Evolutionary conservation across 2,888 invertebrate species (phyloP).

Genomic region (Omphaloscelis lunosa): DNA sequence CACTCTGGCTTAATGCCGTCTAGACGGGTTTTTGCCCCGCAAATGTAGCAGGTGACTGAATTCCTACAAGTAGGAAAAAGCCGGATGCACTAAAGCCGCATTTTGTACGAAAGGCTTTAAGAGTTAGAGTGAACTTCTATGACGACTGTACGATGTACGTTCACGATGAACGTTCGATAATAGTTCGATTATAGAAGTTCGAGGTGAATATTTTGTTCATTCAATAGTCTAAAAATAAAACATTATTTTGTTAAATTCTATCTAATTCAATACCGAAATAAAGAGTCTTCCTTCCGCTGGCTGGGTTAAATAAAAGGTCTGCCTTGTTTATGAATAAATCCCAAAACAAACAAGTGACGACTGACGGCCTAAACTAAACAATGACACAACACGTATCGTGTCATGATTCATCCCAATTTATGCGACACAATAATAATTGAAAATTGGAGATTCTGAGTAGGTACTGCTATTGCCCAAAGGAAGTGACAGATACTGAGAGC

Average conservation of each 20-base stretch:
- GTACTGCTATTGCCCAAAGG: slow-evolving; percentile 29
- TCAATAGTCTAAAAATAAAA: neutral
- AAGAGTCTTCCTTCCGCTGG: neutral
- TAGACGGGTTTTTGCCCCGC: slow-evolving; percentile 84
- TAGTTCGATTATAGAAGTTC: no score
- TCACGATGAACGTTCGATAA: no score
- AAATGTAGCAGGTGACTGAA: slow-evolving; percentile 79
- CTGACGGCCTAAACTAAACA: slow-evolving; percentile 35
- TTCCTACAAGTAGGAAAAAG: slow-evolving; percentile 71
- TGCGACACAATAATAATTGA: slow-evolving; percentile 44
- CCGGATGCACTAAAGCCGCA: slow-evolving; percentile 57
- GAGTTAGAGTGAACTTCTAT: slow-evolving; percentile 49
- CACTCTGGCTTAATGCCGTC: slow-evolving; percentile 77
- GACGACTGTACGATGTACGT: slow-evolving; percentile 18
- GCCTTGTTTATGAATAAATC: slow-evolving; percentile 18
- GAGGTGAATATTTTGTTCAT: neutral
- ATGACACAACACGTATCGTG: slow-evolving; percentile 16
- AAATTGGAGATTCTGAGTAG: slow-evolving; percentile 42
- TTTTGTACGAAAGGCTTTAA: slow-evolving; percentile 46
- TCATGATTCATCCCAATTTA: slow-evolving; percentile 53
- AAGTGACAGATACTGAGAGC: slow-evolving; percentile 32
- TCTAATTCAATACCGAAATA: neutral
- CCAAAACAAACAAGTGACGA: slow-evolving; percentile 43
- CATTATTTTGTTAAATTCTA: neutral
- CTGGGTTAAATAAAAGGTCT: slow-evolving; percentile 13